phyloP scores from a whole-genome alignment of 2,113 vertebrate genomes.

The Gobio gobio region DNA sequence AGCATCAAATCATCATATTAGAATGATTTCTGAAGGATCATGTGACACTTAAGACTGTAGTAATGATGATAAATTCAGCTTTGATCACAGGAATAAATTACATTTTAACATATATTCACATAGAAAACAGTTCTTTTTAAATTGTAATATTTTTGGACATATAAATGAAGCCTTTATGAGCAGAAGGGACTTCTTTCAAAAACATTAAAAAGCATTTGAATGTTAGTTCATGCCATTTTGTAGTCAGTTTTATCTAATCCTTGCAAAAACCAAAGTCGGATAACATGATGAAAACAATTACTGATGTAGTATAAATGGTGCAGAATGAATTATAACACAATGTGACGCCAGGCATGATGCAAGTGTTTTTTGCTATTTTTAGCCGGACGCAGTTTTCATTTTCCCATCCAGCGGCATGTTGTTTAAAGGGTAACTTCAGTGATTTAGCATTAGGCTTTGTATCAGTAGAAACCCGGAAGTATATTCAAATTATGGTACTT shows the following conservation, averaged over 20 bases:
- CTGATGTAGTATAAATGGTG: background rate
- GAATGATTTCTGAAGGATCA: background rate
- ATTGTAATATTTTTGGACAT: background rate
- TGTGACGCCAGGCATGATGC: too few species aligned
- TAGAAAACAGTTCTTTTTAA: background rate
- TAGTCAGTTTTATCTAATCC: background rate
- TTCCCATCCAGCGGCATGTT: too few species aligned
- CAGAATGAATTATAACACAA: background rate
- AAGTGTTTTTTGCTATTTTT: too few species aligned
- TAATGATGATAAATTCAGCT: background rate
- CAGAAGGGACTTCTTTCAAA: background rate
- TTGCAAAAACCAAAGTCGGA: background rate
- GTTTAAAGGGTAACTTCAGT: too few species aligned
- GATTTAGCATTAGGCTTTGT: too few species aligned
- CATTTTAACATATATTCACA: background rate
- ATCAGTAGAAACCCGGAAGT: too few species aligned
- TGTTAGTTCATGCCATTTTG: too few species aligned
- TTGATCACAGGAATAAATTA: background rate
- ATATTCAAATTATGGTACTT: too few species aligned
- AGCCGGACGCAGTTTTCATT: too few species aligned
- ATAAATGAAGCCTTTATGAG: background rate
- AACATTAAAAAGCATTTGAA: background rate
- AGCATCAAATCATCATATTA: background rate
- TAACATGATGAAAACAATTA: background rate
- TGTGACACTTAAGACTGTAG: background rate